A percentile compares a stretch with the other conserved stretches of the same genome.
phyloP scores from a whole-genome alignment of 2,113 vertebrate species.

The Poecile atricapillus region DNA sequence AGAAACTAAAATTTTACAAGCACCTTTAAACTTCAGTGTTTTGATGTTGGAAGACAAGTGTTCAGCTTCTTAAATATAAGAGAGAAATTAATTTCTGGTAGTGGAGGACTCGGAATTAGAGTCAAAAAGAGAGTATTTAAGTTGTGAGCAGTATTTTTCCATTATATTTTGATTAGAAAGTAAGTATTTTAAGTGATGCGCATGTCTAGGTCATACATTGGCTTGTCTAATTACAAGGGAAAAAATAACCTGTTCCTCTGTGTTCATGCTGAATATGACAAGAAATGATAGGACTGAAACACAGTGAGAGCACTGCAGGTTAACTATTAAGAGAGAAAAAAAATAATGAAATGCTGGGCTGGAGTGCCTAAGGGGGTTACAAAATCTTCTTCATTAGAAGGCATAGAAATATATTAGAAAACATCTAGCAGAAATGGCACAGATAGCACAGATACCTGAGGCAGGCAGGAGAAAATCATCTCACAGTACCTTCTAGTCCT shows the following conservation, averaged over 20 bases:
- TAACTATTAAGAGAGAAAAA: background rate
- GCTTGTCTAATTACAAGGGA: background rate
- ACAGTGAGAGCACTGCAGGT: background rate
- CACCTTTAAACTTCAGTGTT: background rate
- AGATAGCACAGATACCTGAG: background rate
- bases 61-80: background rate
- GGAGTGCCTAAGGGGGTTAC: background rate
- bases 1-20: background rate
- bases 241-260: background rate
- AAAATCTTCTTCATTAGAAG: background rate
- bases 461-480: background rate
- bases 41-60: background rate
- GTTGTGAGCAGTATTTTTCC: background rate
- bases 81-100: background rate
- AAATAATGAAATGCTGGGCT: background rate
- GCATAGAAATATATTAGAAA: background rate
- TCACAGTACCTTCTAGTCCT: background rate
- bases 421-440: background rate
- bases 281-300: background rate
- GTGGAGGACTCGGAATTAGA: background rate
- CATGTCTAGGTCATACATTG: background rate
- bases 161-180: background rate
- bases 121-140: background rate
- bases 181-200: background rate
- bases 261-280: background rate